Evolutionary conservation across 2,113 vertebrate genomes (phyloP).

Genomic region (Recurvirostra avosetta): DNA sequence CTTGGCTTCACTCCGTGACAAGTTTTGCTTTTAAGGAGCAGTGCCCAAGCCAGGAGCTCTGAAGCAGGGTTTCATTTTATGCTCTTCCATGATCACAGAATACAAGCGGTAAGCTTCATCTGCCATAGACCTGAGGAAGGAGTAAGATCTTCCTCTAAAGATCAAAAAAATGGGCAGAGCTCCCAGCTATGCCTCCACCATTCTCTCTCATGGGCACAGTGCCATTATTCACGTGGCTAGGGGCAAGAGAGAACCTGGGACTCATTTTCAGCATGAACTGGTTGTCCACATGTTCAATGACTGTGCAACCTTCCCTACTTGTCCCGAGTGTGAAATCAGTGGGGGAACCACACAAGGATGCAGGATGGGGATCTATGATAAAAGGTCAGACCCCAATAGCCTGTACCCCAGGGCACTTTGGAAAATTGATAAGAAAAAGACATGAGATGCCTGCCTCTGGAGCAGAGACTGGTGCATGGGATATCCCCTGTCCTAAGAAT

Average conservation of each 20-base stretch:
- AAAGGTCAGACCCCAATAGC: background rate
- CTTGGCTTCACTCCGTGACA: background rate
- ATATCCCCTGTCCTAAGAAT: background rate
- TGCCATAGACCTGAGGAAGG: background rate
- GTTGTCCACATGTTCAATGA: background rate
- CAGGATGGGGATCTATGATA: background rate
- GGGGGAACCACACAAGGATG: background rate
- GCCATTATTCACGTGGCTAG: background rate
- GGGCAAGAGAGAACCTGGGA: background rate
- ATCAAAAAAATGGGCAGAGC: background rate
- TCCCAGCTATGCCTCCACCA: background rate
- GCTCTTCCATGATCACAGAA: background rate
- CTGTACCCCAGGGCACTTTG: background rate
- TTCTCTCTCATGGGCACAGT: background rate
- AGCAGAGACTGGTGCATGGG: background rate
- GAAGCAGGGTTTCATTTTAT: background rate
- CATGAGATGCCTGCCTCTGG: background rate
- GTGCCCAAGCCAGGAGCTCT: background rate
- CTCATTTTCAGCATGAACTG: background rate
- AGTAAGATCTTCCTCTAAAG: background rate
- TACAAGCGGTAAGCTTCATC: background rate
- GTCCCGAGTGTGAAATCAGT: background rate
- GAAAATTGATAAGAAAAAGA: background rate
- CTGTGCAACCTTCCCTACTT: background rate
- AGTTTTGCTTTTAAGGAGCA: background rate